Evolutionary conservation across 1,140 invertebrate species (phyloP).

Genomic region (Drosophila obscura): DNA sequence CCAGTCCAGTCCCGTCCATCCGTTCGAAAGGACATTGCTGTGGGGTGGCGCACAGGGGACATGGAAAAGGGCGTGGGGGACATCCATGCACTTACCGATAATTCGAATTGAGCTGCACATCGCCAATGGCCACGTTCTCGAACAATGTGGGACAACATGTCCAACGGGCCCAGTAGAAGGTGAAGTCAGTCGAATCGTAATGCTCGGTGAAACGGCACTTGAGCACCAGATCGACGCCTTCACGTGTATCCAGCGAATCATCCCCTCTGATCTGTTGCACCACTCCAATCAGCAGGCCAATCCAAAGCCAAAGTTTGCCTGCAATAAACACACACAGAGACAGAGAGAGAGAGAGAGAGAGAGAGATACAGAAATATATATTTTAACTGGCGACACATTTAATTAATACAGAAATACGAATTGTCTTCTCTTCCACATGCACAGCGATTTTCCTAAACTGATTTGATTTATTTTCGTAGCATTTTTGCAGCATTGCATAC

Average conservation of each 20-base stretch:
- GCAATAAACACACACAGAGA: neutral
- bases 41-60: too few relatives aligned
- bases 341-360: constrained; percentile 3
- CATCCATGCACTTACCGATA: constrained; percentile 88
- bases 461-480: constrained; percentile 71
- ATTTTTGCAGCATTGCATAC: constrained; percentile 37
- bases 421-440: too few relatives aligned
- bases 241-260: constrained; percentile 88
- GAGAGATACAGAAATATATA: neutral
- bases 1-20: neutral
- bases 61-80: neutral
- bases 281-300: constrained; percentile 29
- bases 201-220: constrained; percentile 91
- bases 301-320: constrained; percentile 46
- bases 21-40: too few relatives aligned
- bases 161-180: constrained; percentile 90
- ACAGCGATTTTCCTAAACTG: constrained; percentile 39
- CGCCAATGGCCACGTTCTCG: constrained; percentile 92
- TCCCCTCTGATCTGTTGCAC: constrained; percentile 8
- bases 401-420: neutral
- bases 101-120: constrained; percentile 89
- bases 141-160: constrained; percentile 86
- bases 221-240: constrained; percentile 91
- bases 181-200: constrained; percentile 86
- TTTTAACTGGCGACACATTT: neutral